Base-by-base conservation (phyloP, 1,140 invertebrate species). In the Ceratosolen solmsi region DNA sequence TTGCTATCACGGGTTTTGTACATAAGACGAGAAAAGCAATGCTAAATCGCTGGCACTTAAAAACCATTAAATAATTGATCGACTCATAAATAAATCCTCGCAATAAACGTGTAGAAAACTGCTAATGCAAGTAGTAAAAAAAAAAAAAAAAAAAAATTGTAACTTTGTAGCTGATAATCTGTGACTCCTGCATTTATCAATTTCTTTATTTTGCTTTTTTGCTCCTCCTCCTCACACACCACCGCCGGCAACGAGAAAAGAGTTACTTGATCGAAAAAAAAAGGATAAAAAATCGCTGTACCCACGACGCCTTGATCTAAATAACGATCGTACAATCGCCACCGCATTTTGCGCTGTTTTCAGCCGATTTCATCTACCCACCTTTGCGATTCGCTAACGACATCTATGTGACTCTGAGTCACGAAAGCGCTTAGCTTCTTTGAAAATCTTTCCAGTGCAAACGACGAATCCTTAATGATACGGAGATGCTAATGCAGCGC, bases 231-330 rank as follows among this genome's bases (percentile, higher is more conserved):
- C 41, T 46, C n/a, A n/a, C n/a, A n/a, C n/a, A n/a, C n/a, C n/a
- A n/a, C n/a, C n/a, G n/a, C n/a, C n/a, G n/a, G n/a, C 13, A 46
- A 46, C 41, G 41, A 46, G 41, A 46, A 46, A 46, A 46, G 13
- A 13, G 5, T 13, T 46, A 46, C 13, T n/a, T 5, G 7, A 13
- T 46, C 41, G 41, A 46, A 46, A 13, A 46, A 46, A 46, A 8
- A 46, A 33, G n/a, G n/a, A n/a, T n/a, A n/a, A 68, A 68, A 68
- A n/a, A n/a, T 3, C 20, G 15, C 36, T 38, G 7, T 68, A 20
- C 20, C 36, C n/a, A 30, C 25, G 38, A 46, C 41, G 27, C 76
- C 76, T 78, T 78, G 76, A 78, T 68, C 76, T 56, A 58, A 46
- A 51, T 78, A 36, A 56, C 30, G 49, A 49, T 30, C 2, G 70